Base-by-base conservation (phyloP, 2,113 vertebrate species). In the Uria lomvia region DNA sequence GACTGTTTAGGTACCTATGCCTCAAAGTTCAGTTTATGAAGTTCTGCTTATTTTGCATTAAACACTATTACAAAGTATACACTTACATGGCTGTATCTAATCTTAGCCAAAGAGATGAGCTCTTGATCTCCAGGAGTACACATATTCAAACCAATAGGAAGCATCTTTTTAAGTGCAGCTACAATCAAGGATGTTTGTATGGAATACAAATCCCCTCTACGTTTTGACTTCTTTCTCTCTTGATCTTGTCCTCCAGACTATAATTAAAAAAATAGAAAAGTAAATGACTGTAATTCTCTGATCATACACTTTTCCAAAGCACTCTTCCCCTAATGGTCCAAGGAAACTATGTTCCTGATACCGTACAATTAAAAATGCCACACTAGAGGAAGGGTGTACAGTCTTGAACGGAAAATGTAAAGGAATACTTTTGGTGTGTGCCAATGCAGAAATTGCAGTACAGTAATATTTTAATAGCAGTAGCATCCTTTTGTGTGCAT, bases 141-240 rank as follows among this genome's bases (percentile, higher is more conserved):
- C 99, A 99, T 99, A 96, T 99, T 99, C 97, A 99, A 98, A 62
- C 99, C 99, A 52, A 99, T 99, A 32, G 99, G 99, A 97, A 99
- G 98, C 99, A 99, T 99, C 97, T 99, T 99, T 98, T 99, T 99
- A 97, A 99, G 98, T 8, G 99, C 99, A 5, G 99, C 99, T 94
- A 99, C 99, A 53, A 99, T 99, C 95, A 99, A 98, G 8, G 99
- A 99, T 22, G 99, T 99, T 98, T 99, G 99, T 97, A 99, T 98
- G 71, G 99, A 99, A 94, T 99, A 99, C 78, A 99, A 98, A 97
- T 99, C 99, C 14, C 99, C 99, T 27, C 99, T 98, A 22, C 99
- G 98, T 95, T 99, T 99, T 89, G 98, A 99, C 97, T 99, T 99
- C 96, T 99, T 99, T 90, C 99, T 98, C 86, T 99, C 99, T 95